These are phyloP conservation scores for Chrysochloris asiatica DNA, from an alignment of 2,113 vertebrate genomes.

Conservation along the genomic window DNA sequence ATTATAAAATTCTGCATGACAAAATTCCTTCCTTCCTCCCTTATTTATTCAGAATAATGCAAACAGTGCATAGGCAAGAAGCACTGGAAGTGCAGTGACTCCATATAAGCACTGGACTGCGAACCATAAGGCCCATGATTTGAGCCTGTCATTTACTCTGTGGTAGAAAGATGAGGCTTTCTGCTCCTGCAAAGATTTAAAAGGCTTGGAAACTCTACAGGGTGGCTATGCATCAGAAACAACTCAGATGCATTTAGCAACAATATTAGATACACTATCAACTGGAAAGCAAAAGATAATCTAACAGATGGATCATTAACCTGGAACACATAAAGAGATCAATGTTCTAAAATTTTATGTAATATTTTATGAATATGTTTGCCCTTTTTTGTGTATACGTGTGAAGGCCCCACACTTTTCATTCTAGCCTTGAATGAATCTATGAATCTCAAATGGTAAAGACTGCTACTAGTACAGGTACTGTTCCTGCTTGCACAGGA, in stretches of 20 bases:
- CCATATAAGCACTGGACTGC: no score
- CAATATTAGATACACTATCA: neutral
- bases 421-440: neutral
- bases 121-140: no score
- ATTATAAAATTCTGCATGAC: constrained; percentile 42
- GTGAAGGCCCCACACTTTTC: neutral
- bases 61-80: neutral
- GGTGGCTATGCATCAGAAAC: no score
- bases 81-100: no score
- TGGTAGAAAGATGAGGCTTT: no score
- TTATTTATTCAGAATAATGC: constrained; percentile 9
- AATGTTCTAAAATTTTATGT: neutral
- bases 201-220: no score
- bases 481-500: neutral
- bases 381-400: neutral
- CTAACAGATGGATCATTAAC: neutral
- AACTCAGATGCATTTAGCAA: no score
- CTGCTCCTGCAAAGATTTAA: no score
- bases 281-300: neutral
- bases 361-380: neutral
- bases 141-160: no score
- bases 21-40: neutral
- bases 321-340: neutral
- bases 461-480: neutral
- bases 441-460: neutral